Evolutionary conservation across 2,113 vertebrate species (phyloP), one percentile per base, ranked within the genome.

Genomic region (Pteruthius melanotis): DNA sequence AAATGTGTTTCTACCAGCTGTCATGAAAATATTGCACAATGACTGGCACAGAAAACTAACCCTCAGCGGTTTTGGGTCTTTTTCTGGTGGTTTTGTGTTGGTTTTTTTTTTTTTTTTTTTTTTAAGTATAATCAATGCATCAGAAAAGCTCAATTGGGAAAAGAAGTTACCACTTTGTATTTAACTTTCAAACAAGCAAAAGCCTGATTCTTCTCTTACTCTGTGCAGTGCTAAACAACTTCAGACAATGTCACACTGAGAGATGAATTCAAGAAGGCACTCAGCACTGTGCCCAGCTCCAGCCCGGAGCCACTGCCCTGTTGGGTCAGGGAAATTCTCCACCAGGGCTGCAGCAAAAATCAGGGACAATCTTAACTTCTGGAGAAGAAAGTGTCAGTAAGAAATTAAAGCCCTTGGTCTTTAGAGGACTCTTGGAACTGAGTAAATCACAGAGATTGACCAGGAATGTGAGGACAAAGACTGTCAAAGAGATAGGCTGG

Each of bases 11-110:
- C 88, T 84, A 87, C 86, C 91, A 94, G 91, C 91, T 94, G 89
- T 94, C 86, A 91, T 81, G 72, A 95, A 94, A 87, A 94, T 87
- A 72, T 93, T 96, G 94, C 91, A 92, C 94, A 95, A 95, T 84
- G 93, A 89, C 77, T 94, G 93, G 95, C 94, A 84, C 37, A 79
- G 74, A 79, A 95, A 91, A 75, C 42, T 78, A 95, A 87, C 40
- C 80, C 68, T 87, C 54, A 47, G 76, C 0, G 10, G 40, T 50
- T 74, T 92, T 4, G 37, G 12, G 13, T 1, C 22, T 75, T 83
- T 82, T 85, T 83, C 71, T 94, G 30, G 71, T 89, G 70, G 60
- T 47, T 89, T 87, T 37, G 63, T 19, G 35, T 39, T 54, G 40
- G 35, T 60, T n/a, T 59, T n/a, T 24, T 20, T 35, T 37, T 47